A percentile compares a stretch with the other conserved stretches of the same genome.
Evolutionary conservation across 2,797 vertebrate genomes (phyloP).

Genomic region (Molossus alvarezi): DNA sequence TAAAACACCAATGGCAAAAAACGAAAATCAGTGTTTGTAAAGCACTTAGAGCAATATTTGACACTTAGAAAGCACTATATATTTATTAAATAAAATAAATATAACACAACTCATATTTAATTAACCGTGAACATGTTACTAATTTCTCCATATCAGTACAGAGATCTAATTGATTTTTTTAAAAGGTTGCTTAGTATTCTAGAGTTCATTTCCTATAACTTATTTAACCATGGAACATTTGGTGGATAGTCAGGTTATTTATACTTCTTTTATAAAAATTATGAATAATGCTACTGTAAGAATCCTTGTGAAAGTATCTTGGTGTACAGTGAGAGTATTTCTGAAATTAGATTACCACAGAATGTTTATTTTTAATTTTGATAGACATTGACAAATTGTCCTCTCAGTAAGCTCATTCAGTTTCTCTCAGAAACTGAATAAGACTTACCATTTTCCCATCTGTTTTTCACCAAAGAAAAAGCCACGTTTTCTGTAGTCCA

Average conservation of each 20-base stretch:
- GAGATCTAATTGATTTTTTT: neutral
- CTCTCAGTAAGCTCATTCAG: neutral
- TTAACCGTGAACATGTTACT: neutral
- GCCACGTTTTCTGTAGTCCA: neutral
- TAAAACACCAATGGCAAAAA: neutral
- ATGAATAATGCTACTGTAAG: neutral
- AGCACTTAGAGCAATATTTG: neutral
- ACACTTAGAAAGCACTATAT: neutral
- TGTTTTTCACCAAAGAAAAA: neutral
- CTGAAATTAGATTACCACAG: neutral
- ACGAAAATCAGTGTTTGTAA: neutral
- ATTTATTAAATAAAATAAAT: slow-evolving; percentile 16
- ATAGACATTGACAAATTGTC: neutral
- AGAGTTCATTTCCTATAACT: neutral
- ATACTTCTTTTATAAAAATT: neutral
- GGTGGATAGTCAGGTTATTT: neutral
- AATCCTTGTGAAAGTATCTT: neutral
- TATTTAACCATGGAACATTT: neutral
- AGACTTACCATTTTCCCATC: neutral
- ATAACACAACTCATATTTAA: neutral
- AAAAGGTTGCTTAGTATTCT: neutral
- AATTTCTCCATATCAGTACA: neutral
- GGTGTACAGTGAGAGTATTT: neutral
- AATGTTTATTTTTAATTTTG: neutral
- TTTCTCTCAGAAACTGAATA: neutral